Conservation (phyloP, 2,113 vertebrate genomes). For the Spheniscus mendiculus region DNA sequence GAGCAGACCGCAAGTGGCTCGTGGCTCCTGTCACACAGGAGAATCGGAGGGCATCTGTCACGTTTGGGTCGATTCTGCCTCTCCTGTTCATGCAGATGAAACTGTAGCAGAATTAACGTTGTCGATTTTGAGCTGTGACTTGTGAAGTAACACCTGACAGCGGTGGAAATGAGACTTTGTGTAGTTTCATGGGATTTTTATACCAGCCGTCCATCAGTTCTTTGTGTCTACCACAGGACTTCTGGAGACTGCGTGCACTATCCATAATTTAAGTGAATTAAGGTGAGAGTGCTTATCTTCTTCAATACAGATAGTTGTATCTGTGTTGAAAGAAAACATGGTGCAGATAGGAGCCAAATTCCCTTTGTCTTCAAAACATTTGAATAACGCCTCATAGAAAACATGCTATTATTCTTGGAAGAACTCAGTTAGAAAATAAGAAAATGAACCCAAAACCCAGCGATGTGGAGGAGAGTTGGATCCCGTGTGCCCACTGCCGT, state of each 20-base stretch:
- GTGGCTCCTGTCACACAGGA: not conserved
- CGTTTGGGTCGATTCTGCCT: not conserved
- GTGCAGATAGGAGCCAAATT: not conserved
- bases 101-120: accelerated
- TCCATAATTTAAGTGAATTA: not conserved
- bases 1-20: not conserved
- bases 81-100: not conserved
- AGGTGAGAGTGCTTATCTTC: not conserved
- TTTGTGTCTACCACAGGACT: not conserved
- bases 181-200: not conserved
- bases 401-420: not conserved
- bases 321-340: not conserved
- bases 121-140: not conserved
- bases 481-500: accelerated
- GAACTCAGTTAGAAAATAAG: not conserved
- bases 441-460: not conserved
- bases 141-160: not conserved
- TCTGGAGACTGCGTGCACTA: not conserved
- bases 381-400: not conserved
- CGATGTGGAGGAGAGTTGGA: not conserved
- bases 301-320: not conserved
- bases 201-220: not conserved
- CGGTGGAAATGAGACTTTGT: not conserved
- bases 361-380: not conserved
- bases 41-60: not conserved